Conservation (phyloP, 2,113 vertebrate species). For the Ornithorhynchus anatinus region DNA sequence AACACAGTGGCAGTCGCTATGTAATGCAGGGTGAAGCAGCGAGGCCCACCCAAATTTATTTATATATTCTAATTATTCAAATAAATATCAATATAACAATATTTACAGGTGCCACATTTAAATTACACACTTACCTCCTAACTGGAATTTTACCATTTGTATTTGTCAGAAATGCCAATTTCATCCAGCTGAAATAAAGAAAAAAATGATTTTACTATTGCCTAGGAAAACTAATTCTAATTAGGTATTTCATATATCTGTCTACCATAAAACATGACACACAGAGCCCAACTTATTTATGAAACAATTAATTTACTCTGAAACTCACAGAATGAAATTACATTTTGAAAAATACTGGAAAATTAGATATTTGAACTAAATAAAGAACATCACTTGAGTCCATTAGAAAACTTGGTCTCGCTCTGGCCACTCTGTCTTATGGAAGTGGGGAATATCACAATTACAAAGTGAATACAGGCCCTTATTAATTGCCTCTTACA, state of each 20-base stretch:
- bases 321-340: not conserved
- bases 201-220: constrained; percentile 25
- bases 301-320: not conserved
- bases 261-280: not conserved
- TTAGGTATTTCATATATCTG: not conserved
- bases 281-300: not conserved
- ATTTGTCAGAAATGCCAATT: constrained; percentile 93
- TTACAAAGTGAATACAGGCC: not conserved
- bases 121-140: constrained; percentile 81
- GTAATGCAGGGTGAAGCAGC: no score
- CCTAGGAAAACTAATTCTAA: not conserved
- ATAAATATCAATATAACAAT: not conserved
- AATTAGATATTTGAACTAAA: not conserved
- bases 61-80: not conserved
- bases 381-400: not conserved
- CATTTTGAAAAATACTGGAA: not conserved
- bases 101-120: not conserved
- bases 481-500: no score
- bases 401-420: not conserved
- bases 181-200: constrained; percentile 90
- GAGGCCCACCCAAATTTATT: not conserved
- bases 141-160: constrained; percentile 96
- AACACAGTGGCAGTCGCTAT: no score
- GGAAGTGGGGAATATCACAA: not conserved
- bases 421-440: not conserved